These are phyloP conservation scores for Passerina amoena DNA, from an alignment of 2,113 vertebrate species.

Conservation along the genomic window DNA sequence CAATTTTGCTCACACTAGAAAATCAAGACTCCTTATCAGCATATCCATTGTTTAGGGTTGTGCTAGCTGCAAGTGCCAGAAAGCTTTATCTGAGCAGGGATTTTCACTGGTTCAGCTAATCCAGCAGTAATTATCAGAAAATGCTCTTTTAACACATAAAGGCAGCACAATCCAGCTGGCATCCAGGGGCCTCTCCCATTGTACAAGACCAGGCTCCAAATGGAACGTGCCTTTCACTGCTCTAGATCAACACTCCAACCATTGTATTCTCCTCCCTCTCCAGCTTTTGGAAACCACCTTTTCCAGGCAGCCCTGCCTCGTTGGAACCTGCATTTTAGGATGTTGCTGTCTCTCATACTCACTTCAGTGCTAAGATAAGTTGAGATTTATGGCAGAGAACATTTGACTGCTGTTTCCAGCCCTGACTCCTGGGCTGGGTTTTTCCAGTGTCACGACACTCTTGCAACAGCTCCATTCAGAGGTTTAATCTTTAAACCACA, in stretches of 20 bases:
- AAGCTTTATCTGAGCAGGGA: conserved; percentile 9
- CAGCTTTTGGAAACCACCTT: background rate
- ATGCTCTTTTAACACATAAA: conserved; percentile 13
- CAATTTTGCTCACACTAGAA: background rate
- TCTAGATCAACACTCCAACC: background rate
- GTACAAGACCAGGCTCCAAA: conserved; percentile 1
- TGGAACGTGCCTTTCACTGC: background rate
- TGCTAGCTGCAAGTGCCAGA: conserved; percentile 15
- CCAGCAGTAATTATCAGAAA: conserved; percentile 41
- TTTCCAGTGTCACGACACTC: background rate
- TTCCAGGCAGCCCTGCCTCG: background rate
- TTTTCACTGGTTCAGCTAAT: conserved; percentile 36
- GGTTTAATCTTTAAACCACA: background rate
- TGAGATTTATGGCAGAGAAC: background rate
- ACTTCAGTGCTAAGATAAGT: background rate
- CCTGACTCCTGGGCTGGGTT: background rate
- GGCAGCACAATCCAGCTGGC: conserved; percentile 42
- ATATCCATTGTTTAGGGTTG: conserved; percentile 5
- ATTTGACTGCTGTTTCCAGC: background rate
- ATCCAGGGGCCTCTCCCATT: background rate
- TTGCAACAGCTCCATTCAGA: background rate
- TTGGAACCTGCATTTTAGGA: background rate
- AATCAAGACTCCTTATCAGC: conserved; percentile 49
- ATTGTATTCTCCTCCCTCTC: background rate
- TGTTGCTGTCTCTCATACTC: background rate